Evolutionary conservation across 2,888 invertebrate genomes (phyloP), one percentile per base, ranked within the genome.

Genomic region (Agonopterix subpropinquella): DNA sequence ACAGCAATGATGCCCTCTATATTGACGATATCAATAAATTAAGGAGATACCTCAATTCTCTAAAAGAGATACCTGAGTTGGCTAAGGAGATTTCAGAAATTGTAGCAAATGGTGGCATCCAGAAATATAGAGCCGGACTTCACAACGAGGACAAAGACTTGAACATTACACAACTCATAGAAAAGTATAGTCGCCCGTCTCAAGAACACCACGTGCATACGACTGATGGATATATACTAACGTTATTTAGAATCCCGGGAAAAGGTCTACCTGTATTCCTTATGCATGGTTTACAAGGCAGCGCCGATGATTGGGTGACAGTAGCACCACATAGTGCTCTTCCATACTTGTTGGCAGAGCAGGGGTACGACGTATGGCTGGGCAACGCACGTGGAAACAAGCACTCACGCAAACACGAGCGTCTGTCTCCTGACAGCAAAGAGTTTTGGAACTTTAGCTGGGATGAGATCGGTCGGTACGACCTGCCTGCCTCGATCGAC

Each of bases 401-500:
- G 11, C 92, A 92, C 68, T 90, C 91, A 0, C 78, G 88, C 9
- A 77, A 70, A 5, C 94, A 95, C 65, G 60, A 65, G 1, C 64
- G 70, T 0, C 54, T 81, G 66, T 57, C 74, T 1, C 71, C 87
- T 0, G 41, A 47, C 18, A 44, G 45, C 63, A 62, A 0, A 0
- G 63, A 73, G n/a, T 93, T 90, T 64, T 93, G 93, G 93, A 78
- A 91, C 48, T 93, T 92, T 61, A 94, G 94, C 48, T 96, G 93
- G 92, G 94, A 97, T 70, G 93, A 96, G 68, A 95, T 96, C 67
- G 95, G 93, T 0, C 69, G 81, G 36, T 90, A 88, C 62, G 97
- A 98, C 73, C 66, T 97, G 2, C 95, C 97, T 1, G 92, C 94
- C 0, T 93, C 92, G 83, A 92, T 98, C 35, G 93, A 97, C 66